Evolutionary conservation across 1,140 invertebrate genomes (phyloP).

Genomic region (Metopolophium dirhodum): DNA sequence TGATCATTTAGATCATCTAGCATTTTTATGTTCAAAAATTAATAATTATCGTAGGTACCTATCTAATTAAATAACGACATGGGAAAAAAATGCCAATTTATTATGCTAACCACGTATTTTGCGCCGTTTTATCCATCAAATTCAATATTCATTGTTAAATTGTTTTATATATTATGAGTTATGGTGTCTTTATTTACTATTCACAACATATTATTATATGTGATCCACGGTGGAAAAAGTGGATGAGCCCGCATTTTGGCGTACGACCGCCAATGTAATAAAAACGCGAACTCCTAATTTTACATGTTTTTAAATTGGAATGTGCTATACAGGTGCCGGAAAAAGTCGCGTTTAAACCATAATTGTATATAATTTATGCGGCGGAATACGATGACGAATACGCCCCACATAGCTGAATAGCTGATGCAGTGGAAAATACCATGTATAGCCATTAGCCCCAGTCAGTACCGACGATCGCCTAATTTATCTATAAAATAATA

Average conservation of each 20-base stretch:
- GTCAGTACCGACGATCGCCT: too few species aligned
- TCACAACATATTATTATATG: too few species aligned
- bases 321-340: too few species aligned
- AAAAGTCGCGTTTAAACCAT: background rate
- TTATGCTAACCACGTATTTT: background rate
- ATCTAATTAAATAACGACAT: background rate
- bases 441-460: background rate
- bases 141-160: background rate
- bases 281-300: background rate
- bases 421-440: background rate
- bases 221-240: background rate
- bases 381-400: background rate
- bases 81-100: background rate
- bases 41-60: background rate
- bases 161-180: background rate
- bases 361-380: background rate
- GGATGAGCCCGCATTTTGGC: background rate
- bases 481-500: too few species aligned
- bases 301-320: too few species aligned
- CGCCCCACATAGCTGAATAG: background rate
- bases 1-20: background rate
- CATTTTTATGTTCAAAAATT: background rate
- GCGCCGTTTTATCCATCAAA: background rate
- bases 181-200: too few species aligned
- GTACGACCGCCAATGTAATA: background rate